Conservation (phyloP, 2,888 invertebrate species). For the Orchesella flavescens region DNA sequence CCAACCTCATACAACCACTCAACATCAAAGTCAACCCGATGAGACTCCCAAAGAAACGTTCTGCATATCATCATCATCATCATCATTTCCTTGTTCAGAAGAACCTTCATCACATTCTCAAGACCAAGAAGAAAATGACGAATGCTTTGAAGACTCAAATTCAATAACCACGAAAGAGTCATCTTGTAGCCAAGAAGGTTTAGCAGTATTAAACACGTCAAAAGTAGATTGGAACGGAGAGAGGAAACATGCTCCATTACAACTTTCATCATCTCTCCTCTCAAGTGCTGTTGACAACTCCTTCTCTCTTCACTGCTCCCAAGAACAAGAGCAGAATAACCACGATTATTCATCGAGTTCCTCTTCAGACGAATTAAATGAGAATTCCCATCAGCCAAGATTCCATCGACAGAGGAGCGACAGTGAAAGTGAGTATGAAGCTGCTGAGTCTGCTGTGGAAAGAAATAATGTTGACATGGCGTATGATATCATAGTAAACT, state of each 20-base stretch:
- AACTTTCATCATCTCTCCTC: slow-evolving; percentile 46
- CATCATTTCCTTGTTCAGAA: slow-evolving; percentile 32
- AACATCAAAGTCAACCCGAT: slow-evolving; percentile 21
- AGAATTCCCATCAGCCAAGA: slow-evolving; percentile 35
- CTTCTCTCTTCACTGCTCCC: slow-evolving; percentile 38
- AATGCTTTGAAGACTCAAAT: not conserved
- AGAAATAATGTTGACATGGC: slow-evolving; percentile 67
- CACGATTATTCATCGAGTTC: slow-evolving; percentile 47
- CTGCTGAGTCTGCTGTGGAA: slow-evolving; percentile 67
- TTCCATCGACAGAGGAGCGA: slow-evolving; percentile 66
- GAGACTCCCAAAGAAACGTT: not conserved
- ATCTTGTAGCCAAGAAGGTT: slow-evolving; percentile 10
- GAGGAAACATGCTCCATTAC: slow-evolving; percentile 47
- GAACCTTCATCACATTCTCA: slow-evolving; percentile 16
- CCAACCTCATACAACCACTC: slow-evolving; percentile 18
- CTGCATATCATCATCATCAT: slow-evolving; percentile 23
- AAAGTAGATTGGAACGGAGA: slow-evolving; percentile 30
- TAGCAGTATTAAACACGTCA: slow-evolving; percentile 47
- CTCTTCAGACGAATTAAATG: slow-evolving; percentile 58
- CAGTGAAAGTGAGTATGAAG: slow-evolving; percentile 70
- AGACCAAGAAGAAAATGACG: slow-evolving; percentile 1
- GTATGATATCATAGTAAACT: slow-evolving; percentile 67
- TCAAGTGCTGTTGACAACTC: slow-evolving; percentile 44
- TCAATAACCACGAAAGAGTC: not conserved
- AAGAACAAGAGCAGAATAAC: slow-evolving; percentile 12